Conservation (phyloP, 2,113 vertebrate genomes). For the Theropithecus gelada region DNA sequence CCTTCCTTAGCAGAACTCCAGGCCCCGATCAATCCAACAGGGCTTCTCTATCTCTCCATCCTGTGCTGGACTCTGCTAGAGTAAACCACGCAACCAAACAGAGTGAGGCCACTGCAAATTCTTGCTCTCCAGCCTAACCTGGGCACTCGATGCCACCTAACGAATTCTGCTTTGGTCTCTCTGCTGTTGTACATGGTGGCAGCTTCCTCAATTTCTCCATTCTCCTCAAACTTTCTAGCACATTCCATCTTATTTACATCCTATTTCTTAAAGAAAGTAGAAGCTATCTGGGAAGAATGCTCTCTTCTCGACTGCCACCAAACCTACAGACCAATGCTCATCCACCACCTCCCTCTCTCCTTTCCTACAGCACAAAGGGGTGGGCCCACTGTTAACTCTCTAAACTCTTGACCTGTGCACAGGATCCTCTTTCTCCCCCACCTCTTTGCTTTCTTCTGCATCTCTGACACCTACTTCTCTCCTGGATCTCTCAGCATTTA, state of each 20-base stretch:
- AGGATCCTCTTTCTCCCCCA: background rate
- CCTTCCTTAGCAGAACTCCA: background rate
- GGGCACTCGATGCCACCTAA: fast-evolving
- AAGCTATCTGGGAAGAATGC: background rate
- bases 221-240: background rate
- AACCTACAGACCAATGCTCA: background rate
- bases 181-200: background rate
- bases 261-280: background rate
- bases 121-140: background rate
- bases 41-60: background rate
- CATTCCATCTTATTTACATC: background rate
- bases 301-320: background rate
- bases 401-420: too few species aligned
- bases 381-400: background rate
- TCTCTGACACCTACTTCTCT: background rate
- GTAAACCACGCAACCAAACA: background rate
- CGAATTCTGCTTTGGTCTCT: background rate
- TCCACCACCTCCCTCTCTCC: background rate
- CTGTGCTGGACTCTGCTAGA: background rate
- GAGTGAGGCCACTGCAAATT: background rate
- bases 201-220: background rate
- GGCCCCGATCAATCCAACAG: background rate
- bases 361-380: background rate
- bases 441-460: background rate
- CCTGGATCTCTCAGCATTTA: background rate